phyloP scores from a whole-genome alignment of 2,888 invertebrate genomes.

The Lymantria dispar region DNA sequence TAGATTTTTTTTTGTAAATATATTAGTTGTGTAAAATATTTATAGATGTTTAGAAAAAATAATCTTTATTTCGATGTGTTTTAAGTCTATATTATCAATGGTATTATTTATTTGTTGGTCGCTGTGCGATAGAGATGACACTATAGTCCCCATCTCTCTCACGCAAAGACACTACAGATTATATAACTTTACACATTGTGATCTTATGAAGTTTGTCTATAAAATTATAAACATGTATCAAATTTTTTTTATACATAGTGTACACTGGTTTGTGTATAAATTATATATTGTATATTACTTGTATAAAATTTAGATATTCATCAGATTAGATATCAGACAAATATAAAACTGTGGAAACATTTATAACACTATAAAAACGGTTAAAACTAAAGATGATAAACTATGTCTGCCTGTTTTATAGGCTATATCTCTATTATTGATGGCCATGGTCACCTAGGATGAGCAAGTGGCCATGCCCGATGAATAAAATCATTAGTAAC shows the following conservation, averaged over 20 bases:
- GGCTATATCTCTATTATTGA: too few relatives aligned
- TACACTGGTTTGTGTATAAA: slow-evolving; percentile 71
- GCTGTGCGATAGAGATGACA: slow-evolving; percentile 7
- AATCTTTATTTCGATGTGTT: slow-evolving; percentile 26
- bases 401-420: too few relatives aligned
- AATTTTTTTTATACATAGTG: slow-evolving; percentile 49
- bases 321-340: too few relatives aligned
- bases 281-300: slow-evolving; percentile 39
- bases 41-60: slow-evolving; percentile 19
- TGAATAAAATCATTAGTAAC: too few relatives aligned
- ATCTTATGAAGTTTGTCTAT: slow-evolving; percentile 8
- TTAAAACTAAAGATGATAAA: too few relatives aligned
- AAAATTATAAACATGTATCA: slow-evolving; percentile 9
- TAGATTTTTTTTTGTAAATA: slow-evolving; percentile 26
- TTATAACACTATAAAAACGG: not conserved
- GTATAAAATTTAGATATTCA: slow-evolving; percentile 14
- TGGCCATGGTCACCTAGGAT: too few relatives aligned
- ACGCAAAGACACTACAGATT: not conserved
- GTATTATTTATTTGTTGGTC: not conserved
- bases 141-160: slow-evolving; percentile 13
- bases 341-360: not conserved
- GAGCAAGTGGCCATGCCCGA: too few relatives aligned
- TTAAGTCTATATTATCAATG: slow-evolving; percentile 12
- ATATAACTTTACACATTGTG: not conserved
- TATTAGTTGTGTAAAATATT: slow-evolving; percentile 33